Evolutionary conservation across 2,797 vertebrate genomes (phyloP), one percentile per base, ranked within the genome.

Genomic region (Phataginus tricuspis): DNA sequence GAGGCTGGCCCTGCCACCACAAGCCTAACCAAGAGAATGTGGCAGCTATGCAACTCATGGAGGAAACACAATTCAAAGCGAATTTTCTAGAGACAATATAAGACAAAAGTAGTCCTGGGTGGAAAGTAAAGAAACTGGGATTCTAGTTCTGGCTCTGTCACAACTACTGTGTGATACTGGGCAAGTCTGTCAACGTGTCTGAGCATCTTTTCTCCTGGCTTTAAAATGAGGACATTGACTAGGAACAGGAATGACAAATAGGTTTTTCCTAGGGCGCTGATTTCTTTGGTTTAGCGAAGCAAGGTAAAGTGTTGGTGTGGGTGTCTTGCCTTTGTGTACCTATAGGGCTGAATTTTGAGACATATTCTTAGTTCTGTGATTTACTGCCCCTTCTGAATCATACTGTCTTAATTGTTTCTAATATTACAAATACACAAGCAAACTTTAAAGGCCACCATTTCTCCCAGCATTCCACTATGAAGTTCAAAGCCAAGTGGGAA

Each of bases 401-500:
- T 4, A 57, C 7, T 25, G 34, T 66, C 16, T 57, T 61, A 23
- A 7, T 92, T 94, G 57, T 55, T 89, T 95, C 34, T 83, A 71
- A n/a, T 79, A 64, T 92, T 39, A 16, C 34, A 96, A 83, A 89
- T 14, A 61, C 2, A 55, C 19, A 51, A 57, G n/a, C 29, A 74
- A 86, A 53, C 12, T 37, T 89, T 75, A 71, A 93, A 96, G 71
- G 31, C n/a, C 9, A n/a, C 27, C 39, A 55, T 90, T 96, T 92
- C 80, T 85, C 37, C 78, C 72, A 57, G 19, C 10, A 71, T 74
- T 51, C 59, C 42, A 75, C 7, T 49, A 77, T 80, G 64, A 80
- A 64, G 77, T 88, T 90, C 87, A 94, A 97, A 95, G 84, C 8
- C 61, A 87, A 37, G 34, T 75, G n/a, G 14, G 21, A 72, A 95